Percentiles rank a stretch among this genome's conserved stretches.
phyloP scores from a whole-genome alignment of 1,140 invertebrate species.

The Saccostrea glomerata region DNA sequence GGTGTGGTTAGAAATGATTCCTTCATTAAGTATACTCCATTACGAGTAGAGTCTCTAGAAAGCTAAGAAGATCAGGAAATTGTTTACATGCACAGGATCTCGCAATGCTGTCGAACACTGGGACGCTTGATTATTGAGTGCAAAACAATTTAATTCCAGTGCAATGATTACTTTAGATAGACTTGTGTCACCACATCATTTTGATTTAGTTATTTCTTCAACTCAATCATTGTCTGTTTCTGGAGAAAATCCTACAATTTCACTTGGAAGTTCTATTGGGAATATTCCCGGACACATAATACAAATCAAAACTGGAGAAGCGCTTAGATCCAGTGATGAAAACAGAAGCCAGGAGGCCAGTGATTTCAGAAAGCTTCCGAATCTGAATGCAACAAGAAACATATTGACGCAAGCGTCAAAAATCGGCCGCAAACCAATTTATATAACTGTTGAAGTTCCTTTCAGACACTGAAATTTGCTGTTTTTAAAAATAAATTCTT shows the following conservation, averaged over 20 bases:
- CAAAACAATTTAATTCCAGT: not conserved
- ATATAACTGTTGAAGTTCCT: too few species aligned
- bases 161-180: slow-evolving; percentile 39
- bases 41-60: slow-evolving; percentile 43
- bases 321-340: too few species aligned
- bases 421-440: too few species aligned
- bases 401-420: too few species aligned
- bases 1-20: slow-evolving; percentile 43
- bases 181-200: slow-evolving; percentile 50
- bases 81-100: slow-evolving; percentile 46
- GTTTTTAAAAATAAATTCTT: too few species aligned
- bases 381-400: slow-evolving; percentile 52
- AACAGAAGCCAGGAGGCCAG: not conserved
- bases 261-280: slow-evolving; percentile 47
- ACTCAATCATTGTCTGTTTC: not conserved
- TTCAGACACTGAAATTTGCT: too few species aligned
- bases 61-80: slow-evolving; percentile 38
- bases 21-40: slow-evolving; percentile 45
- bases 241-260: slow-evolving; percentile 43
- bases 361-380: slow-evolving; percentile 47
- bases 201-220: slow-evolving; percentile 52
- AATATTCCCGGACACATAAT: slow-evolving; percentile 48
- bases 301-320: too few species aligned
- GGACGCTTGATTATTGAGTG: slow-evolving; percentile 42
- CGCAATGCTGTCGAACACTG: slow-evolving; percentile 40